phyloP scores from a whole-genome alignment of 2,888 invertebrate species.

The Sarcophaga caerulescens region DNA sequence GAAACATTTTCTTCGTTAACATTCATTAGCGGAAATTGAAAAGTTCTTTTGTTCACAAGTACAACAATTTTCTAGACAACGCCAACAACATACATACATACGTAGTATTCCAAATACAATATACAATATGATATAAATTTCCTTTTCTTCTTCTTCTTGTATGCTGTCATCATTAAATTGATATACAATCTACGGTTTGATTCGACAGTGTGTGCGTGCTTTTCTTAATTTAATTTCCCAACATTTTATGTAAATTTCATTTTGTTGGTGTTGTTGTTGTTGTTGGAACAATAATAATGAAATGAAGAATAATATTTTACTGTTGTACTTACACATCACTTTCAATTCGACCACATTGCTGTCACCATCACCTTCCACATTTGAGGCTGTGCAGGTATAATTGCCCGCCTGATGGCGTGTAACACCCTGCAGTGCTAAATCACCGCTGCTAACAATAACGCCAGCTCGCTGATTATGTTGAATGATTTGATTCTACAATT shows the following conservation, averaged over 20 bases:
- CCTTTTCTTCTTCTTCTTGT: neutral
- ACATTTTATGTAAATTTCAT: constrained; percentile 1
- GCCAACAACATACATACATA: too few species aligned
- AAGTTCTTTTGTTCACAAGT: neutral
- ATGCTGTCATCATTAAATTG: too few species aligned
- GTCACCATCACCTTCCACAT: constrained; percentile 94
- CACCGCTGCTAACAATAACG: constrained; percentile 92
- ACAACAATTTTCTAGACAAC: neutral
- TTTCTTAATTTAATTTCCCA: constrained; percentile 12
- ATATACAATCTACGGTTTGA: too few species aligned
- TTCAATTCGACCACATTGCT: constrained; percentile 90
- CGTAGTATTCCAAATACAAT: too few species aligned
- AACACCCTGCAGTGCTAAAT: constrained; percentile 90
- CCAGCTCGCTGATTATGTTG: constrained; percentile 92
- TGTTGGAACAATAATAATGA: too few species aligned
- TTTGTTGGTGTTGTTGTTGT: neutral
- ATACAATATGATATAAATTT: neutral
- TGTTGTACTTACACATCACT: constrained; percentile 92
- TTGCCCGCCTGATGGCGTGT: constrained; percentile 91
- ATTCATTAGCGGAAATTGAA: constrained; percentile 50
- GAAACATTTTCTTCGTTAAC: constrained; percentile 1
- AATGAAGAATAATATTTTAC: neutral
- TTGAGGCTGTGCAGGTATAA: constrained; percentile 94
- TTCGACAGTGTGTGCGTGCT: too few species aligned
- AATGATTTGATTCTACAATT: constrained; percentile 89